Conservation (phyloP, 2,113 vertebrate species). For the Taxidea taxus region DNA sequence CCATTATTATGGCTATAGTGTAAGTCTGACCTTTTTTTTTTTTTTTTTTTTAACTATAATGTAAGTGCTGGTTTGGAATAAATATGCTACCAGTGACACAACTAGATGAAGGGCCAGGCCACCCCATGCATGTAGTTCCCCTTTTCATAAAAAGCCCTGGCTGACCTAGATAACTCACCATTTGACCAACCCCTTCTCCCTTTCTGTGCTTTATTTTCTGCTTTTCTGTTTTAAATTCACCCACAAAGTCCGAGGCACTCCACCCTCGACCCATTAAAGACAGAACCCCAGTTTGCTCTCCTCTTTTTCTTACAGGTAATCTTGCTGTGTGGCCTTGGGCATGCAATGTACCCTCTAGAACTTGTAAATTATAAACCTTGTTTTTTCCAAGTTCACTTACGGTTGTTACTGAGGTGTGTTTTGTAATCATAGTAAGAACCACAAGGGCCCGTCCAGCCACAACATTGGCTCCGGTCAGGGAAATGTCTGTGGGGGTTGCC, state of each 20-base stretch:
- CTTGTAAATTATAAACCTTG: not conserved
- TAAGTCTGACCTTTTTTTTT: not conserved
- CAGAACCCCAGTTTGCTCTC: not conserved
- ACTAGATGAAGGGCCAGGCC: not conserved
- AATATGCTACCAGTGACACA: not conserved
- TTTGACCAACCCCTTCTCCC: not conserved
- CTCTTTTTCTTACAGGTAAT: not conserved
- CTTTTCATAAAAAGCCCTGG: not conserved
- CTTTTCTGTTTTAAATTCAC: not conserved
- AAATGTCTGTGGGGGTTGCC: not conserved
- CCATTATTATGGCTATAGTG: not conserved
- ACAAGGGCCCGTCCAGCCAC: not conserved
- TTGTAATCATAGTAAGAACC: not conserved
- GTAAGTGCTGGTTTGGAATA: not conserved
- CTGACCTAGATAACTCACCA: not conserved
- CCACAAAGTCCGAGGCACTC: not conserved
- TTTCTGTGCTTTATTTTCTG: not conserved
- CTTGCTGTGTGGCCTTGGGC: not conserved
- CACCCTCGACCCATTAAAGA: not conserved
- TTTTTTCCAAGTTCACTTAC: not conserved
- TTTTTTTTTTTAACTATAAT: not conserved
- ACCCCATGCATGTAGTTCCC: not conserved
- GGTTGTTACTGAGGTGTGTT: not conserved
- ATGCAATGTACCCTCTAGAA: not conserved
- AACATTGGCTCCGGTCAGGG: not conserved